Conservation (phyloP, 2,113 vertebrate species). For the Pampusana beccarii region DNA sequence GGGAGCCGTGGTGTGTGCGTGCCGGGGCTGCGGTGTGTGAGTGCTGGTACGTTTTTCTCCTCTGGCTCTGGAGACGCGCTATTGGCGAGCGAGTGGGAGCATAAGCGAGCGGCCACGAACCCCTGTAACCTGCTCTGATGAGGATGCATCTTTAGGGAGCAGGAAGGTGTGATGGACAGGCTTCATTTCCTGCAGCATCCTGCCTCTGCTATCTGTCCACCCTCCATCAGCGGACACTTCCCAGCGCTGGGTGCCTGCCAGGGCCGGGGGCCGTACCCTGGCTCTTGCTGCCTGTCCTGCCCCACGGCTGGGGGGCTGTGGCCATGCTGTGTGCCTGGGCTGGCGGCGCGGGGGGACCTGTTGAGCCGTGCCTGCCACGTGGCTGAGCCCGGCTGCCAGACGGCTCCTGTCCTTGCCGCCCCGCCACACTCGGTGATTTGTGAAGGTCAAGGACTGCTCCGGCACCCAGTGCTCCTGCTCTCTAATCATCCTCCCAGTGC, state of each 20-base stretch:
- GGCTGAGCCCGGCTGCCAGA: conserved; percentile 13
- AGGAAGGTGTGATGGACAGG: not conserved
- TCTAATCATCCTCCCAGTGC: not conserved
- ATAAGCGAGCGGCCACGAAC: rapidly evolving
- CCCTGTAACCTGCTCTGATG: not conserved
- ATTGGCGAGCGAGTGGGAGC: rapidly evolving
- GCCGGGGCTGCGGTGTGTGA: not conserved
- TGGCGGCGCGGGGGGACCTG: not conserved
- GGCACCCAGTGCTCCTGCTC: not conserved
- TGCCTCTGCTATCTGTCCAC: not conserved
- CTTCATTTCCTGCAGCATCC: not conserved
- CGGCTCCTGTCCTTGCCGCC: conserved; percentile 7
- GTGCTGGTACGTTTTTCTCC: not conserved
- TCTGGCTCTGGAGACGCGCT: not conserved
- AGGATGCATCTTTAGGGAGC: not conserved
- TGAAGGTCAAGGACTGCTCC: conserved; percentile 43
- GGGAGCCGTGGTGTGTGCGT: rapidly evolving
- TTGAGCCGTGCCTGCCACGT: not conserved
- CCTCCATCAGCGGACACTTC: not conserved
- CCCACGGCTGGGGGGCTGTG: not conserved
- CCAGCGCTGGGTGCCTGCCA: not conserved
- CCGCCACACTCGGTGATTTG: conserved; percentile 7
- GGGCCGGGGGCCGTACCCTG: rapidly evolving
- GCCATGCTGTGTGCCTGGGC: rapidly evolving
- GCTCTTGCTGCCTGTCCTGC: not conserved